Base-by-base conservation (phyloP, 2,888 invertebrate species). In the Drosophila infuscata region DNA sequence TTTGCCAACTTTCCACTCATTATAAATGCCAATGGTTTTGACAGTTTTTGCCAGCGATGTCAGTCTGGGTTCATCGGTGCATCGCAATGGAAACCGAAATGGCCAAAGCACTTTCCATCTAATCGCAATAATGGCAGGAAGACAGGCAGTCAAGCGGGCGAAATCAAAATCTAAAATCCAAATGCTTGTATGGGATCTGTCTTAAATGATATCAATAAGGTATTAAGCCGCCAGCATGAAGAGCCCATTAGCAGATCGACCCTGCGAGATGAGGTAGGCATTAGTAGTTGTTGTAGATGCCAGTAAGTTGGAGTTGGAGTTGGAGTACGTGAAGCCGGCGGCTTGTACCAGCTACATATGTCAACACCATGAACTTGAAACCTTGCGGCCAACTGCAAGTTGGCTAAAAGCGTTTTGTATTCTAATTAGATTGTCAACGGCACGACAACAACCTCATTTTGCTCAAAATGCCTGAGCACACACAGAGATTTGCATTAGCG, bases 391-490 rank as follows among this genome's bases (percentile, higher is more conserved):
- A 56, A 56, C 59, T 68, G 57, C 51, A 76, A 46, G 57, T 61
- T 61, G 72, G 72, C 76, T 79, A 76, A 89, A 89, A 89, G 90
- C 88, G 88, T 91, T 90, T 90, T 82, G 88, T 91, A 92, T 91
- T 91, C 92, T 92, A 92, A 92, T 92, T 92, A 92, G 92, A 92
- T 92, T 92, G 92, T 92, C 92, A 91, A 89, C 83, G 88, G 91
- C 91, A 91, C 91, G 91, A 91, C 91, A 91, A 91, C 91, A 91
- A 92, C 91, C 91, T 91, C 91, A 92, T 91, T 91, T 91, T 83
- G 90, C 75, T 75, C 75, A 89, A 91, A 91, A 87, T 88, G 85
- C 74, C 83, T 29, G 38, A 57, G 70, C 63, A 76, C 61, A 67
- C 62, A 74, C 57, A 53, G 60, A 78, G 86, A 90, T 91, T 88